Evolutionary conservation across 2,797 vertebrate genomes (phyloP).

Genomic region (Gymnodraco acuticeps): DNA sequence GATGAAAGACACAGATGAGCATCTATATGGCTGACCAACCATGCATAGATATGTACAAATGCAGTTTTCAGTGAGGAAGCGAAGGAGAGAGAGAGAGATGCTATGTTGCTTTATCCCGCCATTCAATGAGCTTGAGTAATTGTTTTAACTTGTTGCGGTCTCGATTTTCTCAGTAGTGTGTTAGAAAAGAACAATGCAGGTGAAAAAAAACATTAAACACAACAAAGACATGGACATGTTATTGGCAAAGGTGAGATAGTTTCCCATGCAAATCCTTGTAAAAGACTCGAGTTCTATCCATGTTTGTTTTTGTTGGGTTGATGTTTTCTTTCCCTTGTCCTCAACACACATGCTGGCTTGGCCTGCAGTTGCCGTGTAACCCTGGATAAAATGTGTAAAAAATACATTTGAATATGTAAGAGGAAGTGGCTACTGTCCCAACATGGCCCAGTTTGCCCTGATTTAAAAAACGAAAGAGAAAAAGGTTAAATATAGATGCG

Average conservation of each 20-base stretch:
- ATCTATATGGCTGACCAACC: slow-evolving; percentile 87
- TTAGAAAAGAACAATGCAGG: slow-evolving; percentile 34
- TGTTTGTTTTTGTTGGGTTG: not conserved
- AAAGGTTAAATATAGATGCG: slow-evolving; percentile 14
- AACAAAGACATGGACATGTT: slow-evolving; percentile 1
- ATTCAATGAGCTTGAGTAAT: slow-evolving; percentile 78
- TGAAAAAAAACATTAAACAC: not conserved
- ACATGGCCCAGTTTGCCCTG: slow-evolving; percentile 13
- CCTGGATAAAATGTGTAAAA: slow-evolving; percentile 5
- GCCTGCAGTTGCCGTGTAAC: slow-evolving; percentile 23
- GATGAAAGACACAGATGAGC: slow-evolving; percentile 90
- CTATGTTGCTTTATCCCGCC: slow-evolving; percentile 70
- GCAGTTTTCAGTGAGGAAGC: slow-evolving; percentile 76
- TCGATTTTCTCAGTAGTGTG: slow-evolving; percentile 55
- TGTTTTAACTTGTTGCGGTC: slow-evolving; percentile 73
- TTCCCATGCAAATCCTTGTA: not conserved
- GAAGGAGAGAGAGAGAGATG: slow-evolving; percentile 57
- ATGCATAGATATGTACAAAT: slow-evolving; percentile 89
- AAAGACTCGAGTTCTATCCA: not conserved
- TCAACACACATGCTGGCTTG: slow-evolving; percentile 12
- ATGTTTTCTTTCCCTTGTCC: not conserved
- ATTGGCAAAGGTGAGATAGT: not conserved
- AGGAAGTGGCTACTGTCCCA: slow-evolving; percentile 17
- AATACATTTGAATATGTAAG: slow-evolving; percentile 6
- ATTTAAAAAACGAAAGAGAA: slow-evolving; percentile 1